Base-by-base conservation (phyloP, 2,888 invertebrate species). In the Pristionchus exspectatus region DNA sequence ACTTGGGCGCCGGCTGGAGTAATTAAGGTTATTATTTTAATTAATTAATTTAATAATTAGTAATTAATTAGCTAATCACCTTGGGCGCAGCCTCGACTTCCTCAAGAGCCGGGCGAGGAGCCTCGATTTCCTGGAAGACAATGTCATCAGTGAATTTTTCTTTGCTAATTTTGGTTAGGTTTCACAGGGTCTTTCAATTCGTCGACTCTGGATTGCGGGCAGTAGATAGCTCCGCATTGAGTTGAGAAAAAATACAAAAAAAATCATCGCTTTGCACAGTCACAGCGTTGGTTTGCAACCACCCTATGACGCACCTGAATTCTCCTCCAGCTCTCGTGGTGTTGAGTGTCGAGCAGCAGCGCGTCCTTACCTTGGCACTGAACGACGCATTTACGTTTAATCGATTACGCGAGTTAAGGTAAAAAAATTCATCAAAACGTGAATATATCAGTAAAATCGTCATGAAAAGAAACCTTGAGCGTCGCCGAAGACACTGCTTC, bases 401-500 rank as follows among this genome's bases (percentile, higher is more conserved):
- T 69, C 27, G 27, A 27, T 27, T 27, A 69, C n/a, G n/a, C n/a
- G n/a, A n/a, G n/a, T n/a, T n/a, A n/a, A n/a, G n/a, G n/a, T n/a
- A n/a, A n/a, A n/a, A n/a, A n/a, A n/a, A n/a, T n/a, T n/a, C n/a
- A 9, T 50, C 44, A 50, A 50, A 50, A 50, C 44, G 44, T 50
- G 12, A 56, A 56, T 12, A 21, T 14, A 21, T 21, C 16, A 21
- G 56, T 21, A 21, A 18, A 4, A 56, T 56, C 0, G 21, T 18
- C 4, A 56, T 56, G 21, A 66, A 12, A 66, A 27, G 16, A 72
- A 33, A 56, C 72, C 72, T 94, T 93, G 24, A 99, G 96, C 3
- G 98, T 97, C 16, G 98, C 98, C 14, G 98, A 98, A 72, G 98
- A 98, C 1, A 98, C 97, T 44, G 98, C 98, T 96, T 98, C 98